A percentile compares a stretch with the other conserved stretches of the same genome.
Conservation (phyloP, 2,113 vertebrate genomes). For the Micronisus gabar region DNA sequence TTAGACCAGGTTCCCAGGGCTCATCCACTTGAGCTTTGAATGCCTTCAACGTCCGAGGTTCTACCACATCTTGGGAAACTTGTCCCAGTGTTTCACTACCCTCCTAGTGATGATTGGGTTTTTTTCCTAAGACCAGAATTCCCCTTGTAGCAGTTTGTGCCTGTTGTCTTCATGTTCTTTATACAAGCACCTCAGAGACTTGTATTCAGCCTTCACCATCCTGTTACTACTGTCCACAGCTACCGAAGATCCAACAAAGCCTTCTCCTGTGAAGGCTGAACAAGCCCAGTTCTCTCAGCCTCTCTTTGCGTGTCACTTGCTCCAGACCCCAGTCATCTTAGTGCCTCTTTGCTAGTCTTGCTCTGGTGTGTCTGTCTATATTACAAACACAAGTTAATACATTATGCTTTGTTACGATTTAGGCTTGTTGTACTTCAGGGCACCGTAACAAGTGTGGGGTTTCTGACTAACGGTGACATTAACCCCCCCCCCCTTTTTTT, state of each 20-base stretch:
- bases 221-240: background rate
- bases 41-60: background rate
- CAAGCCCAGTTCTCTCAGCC: background rate
- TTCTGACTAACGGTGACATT: background rate
- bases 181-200: background rate
- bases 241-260: background rate
- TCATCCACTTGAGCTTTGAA: background rate
- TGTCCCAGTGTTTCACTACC: background rate
- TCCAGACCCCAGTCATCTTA: background rate
- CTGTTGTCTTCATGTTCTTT: background rate
- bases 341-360: background rate
- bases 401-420: background rate
- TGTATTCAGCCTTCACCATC: background rate
- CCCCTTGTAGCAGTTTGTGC: background rate
- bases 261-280: background rate
- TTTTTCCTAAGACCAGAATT: background rate
- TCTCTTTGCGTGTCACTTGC: fast-evolving
- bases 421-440: background rate
- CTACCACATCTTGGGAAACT: background rate
- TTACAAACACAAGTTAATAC: background rate
- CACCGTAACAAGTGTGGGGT: fast-evolving
- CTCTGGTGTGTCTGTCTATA: background rate
- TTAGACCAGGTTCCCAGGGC: background rate
- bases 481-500: too few species aligned
- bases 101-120: background rate